Evolutionary conservation across 2,797 vertebrate genomes (phyloP).

Genomic region (Poecilia velifera): DNA sequence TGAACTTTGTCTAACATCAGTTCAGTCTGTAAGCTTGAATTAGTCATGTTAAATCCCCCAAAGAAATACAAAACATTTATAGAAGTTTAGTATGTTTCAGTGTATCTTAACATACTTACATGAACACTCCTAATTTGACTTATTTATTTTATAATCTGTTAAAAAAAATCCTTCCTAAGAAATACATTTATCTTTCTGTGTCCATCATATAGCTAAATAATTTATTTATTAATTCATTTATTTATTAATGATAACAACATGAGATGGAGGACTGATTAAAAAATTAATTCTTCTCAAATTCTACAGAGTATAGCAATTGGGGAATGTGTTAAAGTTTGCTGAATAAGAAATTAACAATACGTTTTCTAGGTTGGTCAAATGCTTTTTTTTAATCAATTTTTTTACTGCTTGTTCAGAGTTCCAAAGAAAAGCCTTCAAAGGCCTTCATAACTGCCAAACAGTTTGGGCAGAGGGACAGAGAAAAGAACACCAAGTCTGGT

Average conservation of each 20-base stretch:
- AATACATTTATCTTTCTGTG: neutral
- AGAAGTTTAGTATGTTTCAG: neutral
- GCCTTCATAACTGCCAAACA: neutral
- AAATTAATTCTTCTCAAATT: neutral
- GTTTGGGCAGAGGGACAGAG: neutral
- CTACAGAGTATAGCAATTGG: neutral
- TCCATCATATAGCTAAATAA: neutral
- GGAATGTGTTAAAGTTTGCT: neutral
- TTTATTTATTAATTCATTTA: neutral
- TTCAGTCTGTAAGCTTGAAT: conserved; percentile 46
- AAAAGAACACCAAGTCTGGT: neutral
- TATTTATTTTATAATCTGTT: neutral
- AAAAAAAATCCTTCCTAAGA: neutral
- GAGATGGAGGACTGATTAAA: neutral
- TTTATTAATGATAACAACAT: neutral
- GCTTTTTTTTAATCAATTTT: neutral
- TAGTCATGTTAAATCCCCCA: conserved; percentile 14
- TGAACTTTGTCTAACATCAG: conserved; percentile 20
- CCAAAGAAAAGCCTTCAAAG: neutral
- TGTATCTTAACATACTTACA: neutral
- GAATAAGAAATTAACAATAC: neutral
- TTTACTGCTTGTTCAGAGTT: neutral
- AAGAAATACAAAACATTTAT: neutral
- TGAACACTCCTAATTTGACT: neutral
- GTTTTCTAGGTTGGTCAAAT: neutral